Percentiles rank a stretch among this genome's conserved stretches.
Conservation (phyloP, 2,888 invertebrate genomes). For the Drosophila seclusa region DNA sequence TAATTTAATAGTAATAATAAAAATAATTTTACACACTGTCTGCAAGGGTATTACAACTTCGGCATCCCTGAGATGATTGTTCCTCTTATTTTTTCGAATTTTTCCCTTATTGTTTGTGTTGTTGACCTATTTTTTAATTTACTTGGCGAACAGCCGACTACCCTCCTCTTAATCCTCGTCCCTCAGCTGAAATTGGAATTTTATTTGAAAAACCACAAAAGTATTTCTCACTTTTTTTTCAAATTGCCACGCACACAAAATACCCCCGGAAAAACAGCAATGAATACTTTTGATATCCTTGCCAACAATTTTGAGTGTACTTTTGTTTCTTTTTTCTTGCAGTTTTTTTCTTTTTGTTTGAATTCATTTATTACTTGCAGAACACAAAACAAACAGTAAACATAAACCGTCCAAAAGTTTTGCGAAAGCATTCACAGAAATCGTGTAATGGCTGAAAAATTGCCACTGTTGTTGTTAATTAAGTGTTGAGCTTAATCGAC, state of each 20-base stretch:
- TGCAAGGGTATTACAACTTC: constrained; percentile 2
- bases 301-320: constrained; percentile 32
- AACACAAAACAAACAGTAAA: constrained; percentile 2
- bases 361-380: constrained; percentile 42
- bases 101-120: constrained; percentile 6
- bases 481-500: constrained; percentile 30
- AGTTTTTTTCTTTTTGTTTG: constrained; percentile 4
- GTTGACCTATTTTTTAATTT: constrained; percentile 59
- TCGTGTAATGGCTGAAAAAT: constrained; percentile 43
- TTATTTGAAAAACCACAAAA: constrained; percentile 56
- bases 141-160: constrained; percentile 23
- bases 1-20: too few species aligned
- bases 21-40: neutral
- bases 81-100: neutral
- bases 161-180: neutral
- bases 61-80: neutral
- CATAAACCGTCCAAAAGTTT: constrained; percentile 38
- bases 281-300: constrained; percentile 38
- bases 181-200: constrained; percentile 65
- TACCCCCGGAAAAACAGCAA: constrained; percentile 23
- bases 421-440: constrained; percentile 40
- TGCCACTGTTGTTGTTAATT: constrained; percentile 33
- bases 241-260: constrained; percentile 18
- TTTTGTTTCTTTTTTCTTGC: neutral
- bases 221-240: constrained; percentile 44